These are phyloP conservation scores for Chaenocephalus aceratus DNA, from an alignment of 2,113 vertebrate genomes.

Conservation along the genomic window DNA sequence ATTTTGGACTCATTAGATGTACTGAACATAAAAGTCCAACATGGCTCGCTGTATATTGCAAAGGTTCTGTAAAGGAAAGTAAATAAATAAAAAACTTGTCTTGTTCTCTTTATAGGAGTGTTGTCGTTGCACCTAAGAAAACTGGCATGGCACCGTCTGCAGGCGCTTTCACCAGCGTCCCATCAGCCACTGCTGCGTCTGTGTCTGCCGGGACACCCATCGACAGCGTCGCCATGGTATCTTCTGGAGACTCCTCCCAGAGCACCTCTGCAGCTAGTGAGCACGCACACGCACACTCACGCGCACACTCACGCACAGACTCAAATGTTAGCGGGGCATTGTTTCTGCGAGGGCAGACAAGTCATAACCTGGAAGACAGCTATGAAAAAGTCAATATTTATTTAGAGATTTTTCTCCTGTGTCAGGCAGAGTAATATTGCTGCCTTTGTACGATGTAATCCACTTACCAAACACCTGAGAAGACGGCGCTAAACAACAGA, in stretches of 20 bases:
- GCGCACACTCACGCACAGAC: background rate
- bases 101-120: constrained; percentile 86
- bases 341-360: too few relatives aligned
- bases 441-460: constrained; percentile 29
- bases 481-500: background rate
- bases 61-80: background rate
- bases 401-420: constrained; percentile 21
- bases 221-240: constrained; percentile 92
- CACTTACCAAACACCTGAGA: constrained; percentile 10
- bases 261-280: constrained; percentile 83
- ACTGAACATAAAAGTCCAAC: background rate
- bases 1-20: background rate
- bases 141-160: constrained; percentile 55
- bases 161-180: constrained; percentile 66
- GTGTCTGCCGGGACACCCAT: constrained; percentile 74
- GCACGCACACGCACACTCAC: background rate
- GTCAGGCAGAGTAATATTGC: constrained; percentile 36
- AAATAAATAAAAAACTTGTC: constrained; percentile 1
- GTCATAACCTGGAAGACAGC: constrained; percentile 19
- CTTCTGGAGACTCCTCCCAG: constrained; percentile 87
- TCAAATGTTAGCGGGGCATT: background rate
- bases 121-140: constrained; percentile 93
- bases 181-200: constrained; percentile 69
- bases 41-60: constrained; percentile 13
- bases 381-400: constrained; percentile 42